Evolutionary conservation across 2,797 vertebrate genomes (phyloP).

Genomic region (Gouania willdenowi): DNA sequence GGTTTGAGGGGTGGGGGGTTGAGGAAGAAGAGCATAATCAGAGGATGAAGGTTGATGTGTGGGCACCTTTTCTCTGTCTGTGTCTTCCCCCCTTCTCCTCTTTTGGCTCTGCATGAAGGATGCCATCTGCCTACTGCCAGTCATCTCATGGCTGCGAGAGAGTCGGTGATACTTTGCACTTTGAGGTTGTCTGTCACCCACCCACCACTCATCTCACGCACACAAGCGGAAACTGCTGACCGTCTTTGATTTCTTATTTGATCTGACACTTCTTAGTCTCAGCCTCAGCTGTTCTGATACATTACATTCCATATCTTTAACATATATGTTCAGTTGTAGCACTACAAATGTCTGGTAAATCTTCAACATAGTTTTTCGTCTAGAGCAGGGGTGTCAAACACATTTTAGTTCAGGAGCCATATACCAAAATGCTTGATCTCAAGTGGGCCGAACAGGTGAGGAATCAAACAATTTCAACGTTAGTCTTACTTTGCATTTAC

Average conservation of each 20-base stretch:
- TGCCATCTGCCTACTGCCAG: constrained; percentile 62
- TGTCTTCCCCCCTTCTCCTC: constrained; percentile 33
- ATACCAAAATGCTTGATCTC: too few relatives aligned
- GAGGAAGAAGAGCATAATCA: constrained; percentile 31
- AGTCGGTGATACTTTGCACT: constrained; percentile 45
- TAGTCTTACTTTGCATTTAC: too few relatives aligned
- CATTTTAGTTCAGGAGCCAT: too few relatives aligned
- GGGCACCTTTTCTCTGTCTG: constrained; percentile 42
- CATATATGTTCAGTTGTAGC: too few relatives aligned
- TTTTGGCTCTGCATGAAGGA: constrained; percentile 33
- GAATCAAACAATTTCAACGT: too few relatives aligned
- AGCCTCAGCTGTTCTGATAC: not conserved
- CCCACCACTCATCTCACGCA: constrained; percentile 27
- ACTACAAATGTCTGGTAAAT: too few relatives aligned
- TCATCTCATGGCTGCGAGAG: constrained; percentile 37
- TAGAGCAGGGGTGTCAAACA: too few relatives aligned
- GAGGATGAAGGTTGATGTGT: constrained; percentile 27
- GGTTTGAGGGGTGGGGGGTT: constrained; percentile 18
- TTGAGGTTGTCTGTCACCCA: constrained; percentile 32
- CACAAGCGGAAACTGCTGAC: constrained; percentile 6
- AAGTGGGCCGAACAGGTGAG: too few relatives aligned
- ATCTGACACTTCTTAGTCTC: not conserved
- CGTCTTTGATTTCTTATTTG: constrained; percentile 3
- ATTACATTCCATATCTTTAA: too few relatives aligned
- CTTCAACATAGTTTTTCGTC: too few relatives aligned